Evolutionary conservation across 2,113 vertebrate genomes (phyloP), one percentile per base, ranked within the genome.

Genomic region (Zootoca vivipara): DNA sequence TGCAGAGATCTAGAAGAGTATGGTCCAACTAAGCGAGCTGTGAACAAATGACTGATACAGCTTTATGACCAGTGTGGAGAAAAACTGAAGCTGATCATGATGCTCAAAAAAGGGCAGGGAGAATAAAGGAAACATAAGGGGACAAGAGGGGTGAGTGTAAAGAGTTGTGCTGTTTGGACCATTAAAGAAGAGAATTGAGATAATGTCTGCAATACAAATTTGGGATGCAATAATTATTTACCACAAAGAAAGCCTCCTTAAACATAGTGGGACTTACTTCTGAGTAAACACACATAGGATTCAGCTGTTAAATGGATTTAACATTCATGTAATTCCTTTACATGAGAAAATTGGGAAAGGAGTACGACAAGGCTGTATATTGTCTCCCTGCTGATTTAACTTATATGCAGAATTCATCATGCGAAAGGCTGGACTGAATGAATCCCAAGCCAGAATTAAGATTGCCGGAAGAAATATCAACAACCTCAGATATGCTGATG

Each of bases 1-100:
- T 93, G 20, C 26, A 82, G 62, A 82, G 58, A 35, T 38, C 80
- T 82, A 33, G 81, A 58, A 28, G 18, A 78, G 89, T 1, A 56
- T 69, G 12, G 58, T 30, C n/a, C 42, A 89, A 70, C 26, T 42
- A 84, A 35, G 28, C 72, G 9, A 84, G 42, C 58, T 40, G 42
- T 78, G 74, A 35, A 58, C 64, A 89, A 56, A 78, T 69, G 13
- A 62, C 6, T 83, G 24, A 38, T 22, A 83, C 26, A 92, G 78
- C 16, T 65, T 85, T 30, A n/a, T 86, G 28, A 2, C 9, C 65
- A 12, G 35, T 20, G n/a, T 40, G 72, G 26, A 20, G 65, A 83
- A 69, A 42, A 65, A 75, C 83, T 73, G 69, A 58, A 35, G 22
- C 13, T 56, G 35, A 58, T 65, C 79, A 40, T 73, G 64, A 83